phyloP scores from a whole-genome alignment of 2,888 invertebrate genomes.

The Drosophila maculinotata region DNA sequence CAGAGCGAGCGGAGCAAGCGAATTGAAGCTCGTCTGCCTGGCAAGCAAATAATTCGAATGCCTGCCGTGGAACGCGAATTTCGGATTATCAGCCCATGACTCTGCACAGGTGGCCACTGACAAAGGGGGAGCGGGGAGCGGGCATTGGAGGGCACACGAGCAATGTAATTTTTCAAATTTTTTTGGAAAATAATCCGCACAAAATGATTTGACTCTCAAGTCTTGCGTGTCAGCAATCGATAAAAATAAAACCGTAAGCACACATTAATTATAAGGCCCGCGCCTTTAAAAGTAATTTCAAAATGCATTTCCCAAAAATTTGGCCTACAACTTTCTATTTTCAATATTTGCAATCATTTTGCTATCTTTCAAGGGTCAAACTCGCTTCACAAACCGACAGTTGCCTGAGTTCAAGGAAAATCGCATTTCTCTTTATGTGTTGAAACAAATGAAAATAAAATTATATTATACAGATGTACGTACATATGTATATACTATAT shows the following conservation, averaged over 20 bases:
- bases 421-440: constrained; percentile 7
- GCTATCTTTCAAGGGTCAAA: background rate
- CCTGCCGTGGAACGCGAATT: constrained; percentile 39
- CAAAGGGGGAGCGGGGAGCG: too few species aligned
- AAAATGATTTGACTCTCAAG: constrained; percentile 31
- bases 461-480: constrained; percentile 13
- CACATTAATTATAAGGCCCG: constrained; percentile 16
- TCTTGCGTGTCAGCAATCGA: constrained; percentile 43
- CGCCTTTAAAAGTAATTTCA: background rate
- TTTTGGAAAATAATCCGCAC: constrained; percentile 24
- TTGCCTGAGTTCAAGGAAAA: constrained; percentile 12
- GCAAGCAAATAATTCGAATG: constrained; percentile 46
- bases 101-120: constrained; percentile 31
- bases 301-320: background rate
- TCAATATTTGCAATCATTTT: background rate
- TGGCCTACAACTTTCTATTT: background rate
- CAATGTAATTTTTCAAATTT: constrained; percentile 23
- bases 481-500: background rate
- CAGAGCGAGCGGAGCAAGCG: too few species aligned
- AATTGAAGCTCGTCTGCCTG: background rate
- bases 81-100: constrained; percentile 51
- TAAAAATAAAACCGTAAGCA: constrained; percentile 21
- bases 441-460: constrained; percentile 11
- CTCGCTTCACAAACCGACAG: background rate
- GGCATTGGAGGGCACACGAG: background rate